phyloP scores from a whole-genome alignment of 2,888 invertebrate species.

The Pseudococcus longispinus region DNA sequence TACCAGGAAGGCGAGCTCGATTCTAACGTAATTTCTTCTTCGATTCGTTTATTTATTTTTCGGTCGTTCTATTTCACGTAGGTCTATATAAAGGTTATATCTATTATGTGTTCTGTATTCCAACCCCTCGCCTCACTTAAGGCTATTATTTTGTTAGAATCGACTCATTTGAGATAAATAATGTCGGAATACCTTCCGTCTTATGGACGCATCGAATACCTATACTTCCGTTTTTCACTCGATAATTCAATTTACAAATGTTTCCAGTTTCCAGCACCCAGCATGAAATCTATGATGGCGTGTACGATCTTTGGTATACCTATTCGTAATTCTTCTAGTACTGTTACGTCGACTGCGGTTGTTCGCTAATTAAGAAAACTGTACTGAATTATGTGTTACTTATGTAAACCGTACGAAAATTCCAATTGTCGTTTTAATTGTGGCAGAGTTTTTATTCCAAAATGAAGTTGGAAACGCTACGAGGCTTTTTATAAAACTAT shows the following conservation, averaged over 20 bases:
- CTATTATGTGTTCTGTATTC: background rate
- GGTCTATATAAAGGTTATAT: no score
- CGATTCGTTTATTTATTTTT: constrained; percentile 1
- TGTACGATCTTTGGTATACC: no score
- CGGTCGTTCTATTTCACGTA: background rate
- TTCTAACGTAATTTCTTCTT: background rate
- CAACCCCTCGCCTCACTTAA: background rate
- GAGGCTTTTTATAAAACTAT: background rate
- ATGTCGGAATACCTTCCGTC: background rate
- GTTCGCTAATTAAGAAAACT: background rate
- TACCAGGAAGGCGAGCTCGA: constrained; percentile 10
- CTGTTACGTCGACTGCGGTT: background rate
- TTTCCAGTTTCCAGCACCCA: background rate
- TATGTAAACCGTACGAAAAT: background rate
- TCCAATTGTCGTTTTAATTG: background rate
- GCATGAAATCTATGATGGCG: background rate
- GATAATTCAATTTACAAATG: background rate
- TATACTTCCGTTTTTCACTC: background rate
- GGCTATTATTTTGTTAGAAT: background rate
- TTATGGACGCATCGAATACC: background rate
- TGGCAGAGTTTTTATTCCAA: background rate
- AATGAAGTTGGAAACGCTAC: background rate
- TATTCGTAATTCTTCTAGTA: no score
- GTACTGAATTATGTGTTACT: background rate
- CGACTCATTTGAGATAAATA: background rate